Evolutionary conservation across 2,888 invertebrate genomes (phyloP).

Genomic region (Azorinus chamasolen): DNA sequence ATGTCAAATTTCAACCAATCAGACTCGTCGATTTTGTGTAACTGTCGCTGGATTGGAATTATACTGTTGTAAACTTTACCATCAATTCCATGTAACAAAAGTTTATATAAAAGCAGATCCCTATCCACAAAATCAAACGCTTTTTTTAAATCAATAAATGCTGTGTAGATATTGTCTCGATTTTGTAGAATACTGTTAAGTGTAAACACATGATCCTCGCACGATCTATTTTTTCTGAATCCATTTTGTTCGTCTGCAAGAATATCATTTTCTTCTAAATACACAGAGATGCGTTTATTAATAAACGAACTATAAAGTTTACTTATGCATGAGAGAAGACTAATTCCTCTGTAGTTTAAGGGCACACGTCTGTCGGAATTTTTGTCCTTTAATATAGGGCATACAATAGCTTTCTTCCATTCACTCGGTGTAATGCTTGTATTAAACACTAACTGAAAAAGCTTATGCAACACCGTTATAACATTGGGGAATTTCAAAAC

Average conservation of each 20-base stretch:
- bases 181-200: constrained; percentile 29
- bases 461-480: constrained; percentile 7
- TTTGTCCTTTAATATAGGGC: constrained; percentile 11
- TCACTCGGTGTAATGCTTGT: constrained; percentile 24
- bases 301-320: constrained; percentile 48
- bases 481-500: constrained; percentile 20
- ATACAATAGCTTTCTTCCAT: constrained; percentile 31
- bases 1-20: too few relatives aligned
- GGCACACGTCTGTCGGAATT: constrained; percentile 10
- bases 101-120: constrained; percentile 46
- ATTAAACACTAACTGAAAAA: constrained; percentile 42
- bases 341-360: constrained; percentile 23
- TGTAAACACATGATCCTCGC: constrained; percentile 46
- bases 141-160: constrained; percentile 23
- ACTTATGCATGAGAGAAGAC: constrained; percentile 33
- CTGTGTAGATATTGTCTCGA: constrained; percentile 9
- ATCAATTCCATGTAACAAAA: constrained; percentile 26
- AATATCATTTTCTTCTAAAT: constrained; percentile 23
- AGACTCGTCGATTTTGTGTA: too few relatives aligned
- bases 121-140: constrained; percentile 29
- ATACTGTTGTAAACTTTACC: constrained; percentile 38
- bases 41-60: too few relatives aligned
- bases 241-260: constrained; percentile 50
- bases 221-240: constrained; percentile 32
- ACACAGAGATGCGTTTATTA: constrained; percentile 20